phyloP scores from a whole-genome alignment of 2,113 vertebrate genomes.

The Raja brachyura region DNA sequence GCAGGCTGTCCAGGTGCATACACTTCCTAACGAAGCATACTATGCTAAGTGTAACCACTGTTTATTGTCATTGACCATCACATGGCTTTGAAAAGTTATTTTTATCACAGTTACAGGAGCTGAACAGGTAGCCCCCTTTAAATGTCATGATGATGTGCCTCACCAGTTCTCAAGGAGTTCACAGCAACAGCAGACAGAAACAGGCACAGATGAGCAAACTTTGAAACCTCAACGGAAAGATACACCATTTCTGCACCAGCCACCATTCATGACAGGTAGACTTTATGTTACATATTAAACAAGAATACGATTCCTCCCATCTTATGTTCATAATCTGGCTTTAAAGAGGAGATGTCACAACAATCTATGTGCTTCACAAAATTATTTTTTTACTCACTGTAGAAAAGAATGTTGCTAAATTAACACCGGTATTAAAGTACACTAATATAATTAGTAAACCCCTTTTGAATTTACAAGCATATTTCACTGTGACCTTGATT shows the following conservation, averaged over 20 bases:
- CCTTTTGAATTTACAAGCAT: not conserved
- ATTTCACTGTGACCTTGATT: not conserved
- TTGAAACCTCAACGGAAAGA: conserved; percentile 42
- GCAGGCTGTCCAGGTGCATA: not conserved
- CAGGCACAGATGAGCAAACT: conserved; percentile 41
- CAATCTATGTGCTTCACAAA: not conserved
- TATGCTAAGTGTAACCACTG: not conserved
- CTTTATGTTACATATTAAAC: conserved; percentile 20
- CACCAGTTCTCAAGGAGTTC: conserved; percentile 39
- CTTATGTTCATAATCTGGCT: not conserved
- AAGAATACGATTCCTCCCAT: not conserved
- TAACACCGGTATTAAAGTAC: not conserved
- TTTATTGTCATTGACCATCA: conserved; percentile 4
- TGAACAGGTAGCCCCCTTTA: conserved; percentile 41
- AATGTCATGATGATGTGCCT: conserved; percentile 39
- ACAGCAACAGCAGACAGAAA: conserved; percentile 29
- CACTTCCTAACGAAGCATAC: not conserved
- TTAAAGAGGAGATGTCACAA: not conserved
- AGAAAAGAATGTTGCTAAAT: not conserved
- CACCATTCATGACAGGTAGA: conserved; percentile 49
- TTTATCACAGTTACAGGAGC: conserved; percentile 45
- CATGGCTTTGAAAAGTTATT: conserved; percentile 34
- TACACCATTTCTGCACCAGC: conserved; percentile 46
- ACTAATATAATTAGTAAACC: not conserved
- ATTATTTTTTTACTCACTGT: not conserved